phyloP scores from a whole-genome alignment of 2,113 vertebrate genomes.

The Speoplatyrhinus poulsoni region DNA sequence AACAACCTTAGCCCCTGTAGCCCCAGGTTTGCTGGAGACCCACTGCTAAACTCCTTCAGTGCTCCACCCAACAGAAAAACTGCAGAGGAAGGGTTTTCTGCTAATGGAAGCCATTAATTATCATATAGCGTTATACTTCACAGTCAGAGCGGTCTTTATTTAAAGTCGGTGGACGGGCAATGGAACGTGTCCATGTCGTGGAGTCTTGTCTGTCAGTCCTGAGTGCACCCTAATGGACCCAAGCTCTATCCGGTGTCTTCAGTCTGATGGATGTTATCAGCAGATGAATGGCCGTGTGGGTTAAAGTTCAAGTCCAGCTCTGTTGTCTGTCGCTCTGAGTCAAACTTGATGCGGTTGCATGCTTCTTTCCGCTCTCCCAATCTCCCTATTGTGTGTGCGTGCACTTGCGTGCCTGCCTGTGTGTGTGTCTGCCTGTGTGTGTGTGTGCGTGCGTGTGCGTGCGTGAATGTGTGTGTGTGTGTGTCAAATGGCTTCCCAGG shows the following conservation, averaged over 20 bases:
- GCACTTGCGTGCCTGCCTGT: slow-evolving; percentile 11
- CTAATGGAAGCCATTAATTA: slow-evolving; percentile 69
- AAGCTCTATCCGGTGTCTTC: slow-evolving; percentile 34
- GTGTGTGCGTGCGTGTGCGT: background rate
- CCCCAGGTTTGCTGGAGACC: slow-evolving; percentile 61
- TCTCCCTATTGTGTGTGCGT: slow-evolving; percentile 50
- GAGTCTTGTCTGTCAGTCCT: slow-evolving; percentile 10
- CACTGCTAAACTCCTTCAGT: slow-evolving; percentile 63
- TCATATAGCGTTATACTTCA: slow-evolving; percentile 47
- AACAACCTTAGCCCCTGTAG: slow-evolving; percentile 70
- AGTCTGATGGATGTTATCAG: slow-evolving; percentile 62
- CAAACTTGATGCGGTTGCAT: slow-evolving; percentile 49
- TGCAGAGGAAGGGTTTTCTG: slow-evolving; percentile 67
- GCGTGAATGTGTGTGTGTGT: slow-evolving; percentile 3
- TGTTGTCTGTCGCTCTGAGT: slow-evolving; percentile 60
- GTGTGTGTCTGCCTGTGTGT: slow-evolving; percentile 20
- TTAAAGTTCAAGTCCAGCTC: slow-evolving; percentile 68
- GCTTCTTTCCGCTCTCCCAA: slow-evolving; percentile 63
- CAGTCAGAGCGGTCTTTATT: slow-evolving; percentile 49
- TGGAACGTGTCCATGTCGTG: slow-evolving; percentile 25
- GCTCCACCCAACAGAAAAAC: slow-evolving; percentile 63
- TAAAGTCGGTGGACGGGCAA: slow-evolving; percentile 30
- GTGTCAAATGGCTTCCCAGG: slow-evolving; percentile 25
- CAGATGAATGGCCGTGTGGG: slow-evolving; percentile 64
- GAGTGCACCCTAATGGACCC: slow-evolving; percentile 38